Conservation (phyloP, 2,113 vertebrate genomes). For the Aleadryas rufinucha region DNA sequence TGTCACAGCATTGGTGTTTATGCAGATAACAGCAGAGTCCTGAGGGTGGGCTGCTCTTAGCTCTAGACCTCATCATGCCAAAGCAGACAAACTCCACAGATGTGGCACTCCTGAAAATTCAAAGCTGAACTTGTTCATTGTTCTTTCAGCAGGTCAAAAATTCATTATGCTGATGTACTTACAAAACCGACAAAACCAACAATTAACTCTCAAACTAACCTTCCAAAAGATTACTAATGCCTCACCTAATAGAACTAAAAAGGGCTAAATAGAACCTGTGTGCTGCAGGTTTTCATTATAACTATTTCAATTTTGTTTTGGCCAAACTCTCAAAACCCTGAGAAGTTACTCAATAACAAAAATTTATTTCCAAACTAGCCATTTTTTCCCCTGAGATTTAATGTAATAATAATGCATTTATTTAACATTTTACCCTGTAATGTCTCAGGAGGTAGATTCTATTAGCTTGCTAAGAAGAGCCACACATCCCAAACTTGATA, state of each 20-base stretch:
- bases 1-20: not conserved
- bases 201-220: not conserved
- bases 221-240: not conserved
- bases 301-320: not conserved
- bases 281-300: not conserved
- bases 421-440: not conserved
- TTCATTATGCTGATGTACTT: not conserved
- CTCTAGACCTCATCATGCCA: not conserved
- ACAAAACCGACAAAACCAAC: not conserved
- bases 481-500: not conserved
- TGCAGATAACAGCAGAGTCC: not conserved
- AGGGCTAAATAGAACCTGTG: not conserved
- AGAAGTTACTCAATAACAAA: not conserved
- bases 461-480: not conserved
- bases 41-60: slow-evolving; percentile 27
- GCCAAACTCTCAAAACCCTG: not conserved
- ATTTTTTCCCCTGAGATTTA: not conserved
- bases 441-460: not conserved
- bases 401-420: not conserved
- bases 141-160: not conserved
- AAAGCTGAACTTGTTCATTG: not conserved
- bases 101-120: not conserved
- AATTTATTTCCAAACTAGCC: not conserved
- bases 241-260: not conserved
- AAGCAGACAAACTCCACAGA: not conserved